Evolutionary conservation across 2,113 vertebrate genomes (phyloP).

Genomic region (Corydoras maculifer): DNA sequence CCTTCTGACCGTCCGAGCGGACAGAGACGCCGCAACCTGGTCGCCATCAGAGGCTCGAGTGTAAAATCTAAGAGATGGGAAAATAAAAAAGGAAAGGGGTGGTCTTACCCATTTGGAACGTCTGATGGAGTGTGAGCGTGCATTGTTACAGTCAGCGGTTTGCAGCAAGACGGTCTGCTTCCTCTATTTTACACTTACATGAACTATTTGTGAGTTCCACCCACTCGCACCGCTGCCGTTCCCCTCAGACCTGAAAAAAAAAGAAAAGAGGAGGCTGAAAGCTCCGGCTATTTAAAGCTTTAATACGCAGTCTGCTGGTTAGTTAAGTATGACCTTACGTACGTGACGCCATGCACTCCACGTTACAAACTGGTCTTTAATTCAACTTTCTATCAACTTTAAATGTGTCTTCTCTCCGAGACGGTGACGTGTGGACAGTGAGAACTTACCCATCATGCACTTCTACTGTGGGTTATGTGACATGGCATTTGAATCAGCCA

Average conservation of each 20-base stretch:
- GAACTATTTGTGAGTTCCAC: slow-evolving; percentile 38
- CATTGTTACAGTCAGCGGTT: slow-evolving; percentile 23
- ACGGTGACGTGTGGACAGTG: too few species aligned
- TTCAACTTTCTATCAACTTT: too few species aligned
- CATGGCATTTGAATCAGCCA: too few species aligned
- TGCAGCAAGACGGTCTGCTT: slow-evolving; percentile 36
- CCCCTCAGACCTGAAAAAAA: neutral
- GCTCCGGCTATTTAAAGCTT: neutral
- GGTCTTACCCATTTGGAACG: slow-evolving; percentile 45
- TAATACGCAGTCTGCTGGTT: neutral
- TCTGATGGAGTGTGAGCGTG: slow-evolving; percentile 15
- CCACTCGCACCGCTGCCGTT: slow-evolving; percentile 25
- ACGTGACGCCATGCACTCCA: too few species aligned
- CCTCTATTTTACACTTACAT: slow-evolving; percentile 35
- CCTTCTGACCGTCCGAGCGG: too few species aligned
- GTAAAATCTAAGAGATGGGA: neutral
- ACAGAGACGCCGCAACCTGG: neutral
- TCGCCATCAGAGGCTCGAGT: neutral
- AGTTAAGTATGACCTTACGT: too few species aligned
- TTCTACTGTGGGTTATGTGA: too few species aligned
- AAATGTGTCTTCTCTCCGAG: too few species aligned
- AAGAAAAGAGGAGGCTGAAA: neutral
- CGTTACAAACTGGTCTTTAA: too few species aligned
- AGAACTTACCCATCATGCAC: too few species aligned
- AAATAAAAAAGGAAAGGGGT: neutral